Percentiles rank a stretch among this genome's conserved stretches.
Conservation (phyloP, 2,797 vertebrate species). For the Sylvia borin region DNA sequence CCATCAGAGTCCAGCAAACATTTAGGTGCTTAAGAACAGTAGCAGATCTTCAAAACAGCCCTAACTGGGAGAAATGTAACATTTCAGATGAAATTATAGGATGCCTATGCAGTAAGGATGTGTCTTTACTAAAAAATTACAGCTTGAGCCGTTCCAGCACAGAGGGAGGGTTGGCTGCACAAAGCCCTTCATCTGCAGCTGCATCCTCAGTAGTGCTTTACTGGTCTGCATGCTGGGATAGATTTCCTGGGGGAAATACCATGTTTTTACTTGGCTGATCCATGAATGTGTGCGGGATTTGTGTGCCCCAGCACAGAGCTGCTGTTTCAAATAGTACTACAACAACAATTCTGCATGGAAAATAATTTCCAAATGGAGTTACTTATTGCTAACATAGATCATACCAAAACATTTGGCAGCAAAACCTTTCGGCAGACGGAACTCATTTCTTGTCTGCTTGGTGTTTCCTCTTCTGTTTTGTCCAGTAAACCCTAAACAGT, state of each 20-base stretch:
- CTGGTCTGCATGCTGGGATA: neutral
- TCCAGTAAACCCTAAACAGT: neutral
- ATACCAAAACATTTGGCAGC: conserved; percentile 15
- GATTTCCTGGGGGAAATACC: conserved; percentile 38
- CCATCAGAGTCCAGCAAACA: neutral
- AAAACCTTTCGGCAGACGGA: conserved; percentile 6
- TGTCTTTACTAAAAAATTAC: neutral
- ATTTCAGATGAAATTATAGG: neutral
- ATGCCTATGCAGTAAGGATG: neutral
- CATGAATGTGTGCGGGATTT: neutral
- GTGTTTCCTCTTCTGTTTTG: neutral
- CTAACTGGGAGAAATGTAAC: neutral
- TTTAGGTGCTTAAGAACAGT: neutral
- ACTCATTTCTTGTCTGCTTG: neutral
- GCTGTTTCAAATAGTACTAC: neutral
- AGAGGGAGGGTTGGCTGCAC: neutral
- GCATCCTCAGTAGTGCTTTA: neutral
- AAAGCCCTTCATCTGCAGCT: neutral
- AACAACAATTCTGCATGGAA: neutral
- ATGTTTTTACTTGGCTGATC: neutral
- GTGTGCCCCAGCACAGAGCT: neutral
- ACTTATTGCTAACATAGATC: conserved; percentile 28
- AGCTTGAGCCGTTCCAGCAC: neutral
- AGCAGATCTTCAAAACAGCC: neutral
- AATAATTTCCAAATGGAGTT: conserved; percentile 51